These are phyloP conservation scores for Epinephelus awoara DNA, from an alignment of 2,797 vertebrate species.

Conservation along the genomic window DNA sequence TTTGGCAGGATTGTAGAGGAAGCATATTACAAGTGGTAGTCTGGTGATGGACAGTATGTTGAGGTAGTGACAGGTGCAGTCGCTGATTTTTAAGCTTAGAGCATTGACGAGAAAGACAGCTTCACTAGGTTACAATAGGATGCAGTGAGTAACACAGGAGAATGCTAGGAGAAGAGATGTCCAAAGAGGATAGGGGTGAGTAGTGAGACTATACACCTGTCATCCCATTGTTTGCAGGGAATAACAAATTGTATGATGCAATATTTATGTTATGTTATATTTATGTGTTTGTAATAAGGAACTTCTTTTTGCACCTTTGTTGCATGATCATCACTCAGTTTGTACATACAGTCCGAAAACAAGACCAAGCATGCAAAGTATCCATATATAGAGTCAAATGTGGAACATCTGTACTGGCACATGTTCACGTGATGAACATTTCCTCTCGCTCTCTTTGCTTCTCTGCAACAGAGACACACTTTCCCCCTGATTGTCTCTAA, in stretches of 20 bases:
- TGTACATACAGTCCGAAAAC: not conserved
- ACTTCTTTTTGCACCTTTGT: not conserved
- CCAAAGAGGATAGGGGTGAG: not conserved
- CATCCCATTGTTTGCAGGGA: not conserved
- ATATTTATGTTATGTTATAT: not conserved
- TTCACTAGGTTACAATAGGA: not conserved
- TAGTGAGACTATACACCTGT: not conserved
- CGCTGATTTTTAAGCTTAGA: constrained; percentile 11
- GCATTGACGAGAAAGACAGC: constrained; percentile 7
- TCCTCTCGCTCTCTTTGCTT: constrained; percentile 42
- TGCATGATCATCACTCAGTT: not conserved
- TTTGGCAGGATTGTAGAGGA: not conserved
- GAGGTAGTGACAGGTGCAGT: constrained; percentile 17
- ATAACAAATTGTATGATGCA: not conserved
- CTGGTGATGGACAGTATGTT: constrained; percentile 21
- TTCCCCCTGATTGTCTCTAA: constrained; percentile 64
- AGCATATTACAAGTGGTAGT: not conserved
- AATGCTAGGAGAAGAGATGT: not conserved
- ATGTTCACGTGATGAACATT: constrained; percentile 35
- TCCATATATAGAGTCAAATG: not conserved
- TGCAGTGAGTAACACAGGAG: constrained; percentile 2
- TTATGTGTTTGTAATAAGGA: not conserved
- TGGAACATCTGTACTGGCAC: constrained; percentile 27
- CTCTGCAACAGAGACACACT: constrained; percentile 42
- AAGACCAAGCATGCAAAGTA: not conserved